Conservation (phyloP, 2,888 invertebrate genomes). For the Empis stercorea region DNA sequence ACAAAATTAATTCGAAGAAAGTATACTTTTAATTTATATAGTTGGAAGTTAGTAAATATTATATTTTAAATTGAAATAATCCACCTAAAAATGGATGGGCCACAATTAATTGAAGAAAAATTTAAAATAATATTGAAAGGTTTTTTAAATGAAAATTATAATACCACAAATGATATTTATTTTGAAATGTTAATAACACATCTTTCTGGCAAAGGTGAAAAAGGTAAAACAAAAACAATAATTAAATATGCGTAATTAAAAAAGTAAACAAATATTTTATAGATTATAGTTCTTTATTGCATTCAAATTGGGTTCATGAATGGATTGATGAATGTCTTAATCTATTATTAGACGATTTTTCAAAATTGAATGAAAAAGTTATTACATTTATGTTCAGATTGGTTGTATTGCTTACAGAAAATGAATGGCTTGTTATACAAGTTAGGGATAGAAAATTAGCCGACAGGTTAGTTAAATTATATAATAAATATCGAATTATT, state of each 20-base stretch:
- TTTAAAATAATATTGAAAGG: slow-evolving; percentile 20
- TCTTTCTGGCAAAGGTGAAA: slow-evolving; percentile 40
- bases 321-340: slow-evolving; percentile 37
- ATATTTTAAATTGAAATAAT: no score
- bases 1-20: no score
- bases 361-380: slow-evolving; percentile 36
- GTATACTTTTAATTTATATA: no score
- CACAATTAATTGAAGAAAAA: slow-evolving; percentile 10
- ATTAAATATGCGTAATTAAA: no score
- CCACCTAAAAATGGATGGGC: slow-evolving; percentile 4
- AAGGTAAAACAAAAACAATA: slow-evolving; percentile 18
- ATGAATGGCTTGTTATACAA: slow-evolving; percentile 47
- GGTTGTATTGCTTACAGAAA: slow-evolving; percentile 43
- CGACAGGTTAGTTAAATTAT: no score
- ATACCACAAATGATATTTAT: slow-evolving; percentile 42
- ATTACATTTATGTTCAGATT: slow-evolving; percentile 51
- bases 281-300: slow-evolving; percentile 31
- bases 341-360: slow-evolving; percentile 28
- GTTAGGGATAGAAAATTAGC: slow-evolving; percentile 37
- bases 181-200: slow-evolving; percentile 51
- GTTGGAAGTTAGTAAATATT: no score
- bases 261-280: slow-evolving; percentile 12
- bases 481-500: no score
- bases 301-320: slow-evolving; percentile 30
- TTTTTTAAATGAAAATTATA: slow-evolving; percentile 25